Evolutionary conservation across 2,113 vertebrate genomes (phyloP).

Genomic region (Triplophysa rosa): DNA sequence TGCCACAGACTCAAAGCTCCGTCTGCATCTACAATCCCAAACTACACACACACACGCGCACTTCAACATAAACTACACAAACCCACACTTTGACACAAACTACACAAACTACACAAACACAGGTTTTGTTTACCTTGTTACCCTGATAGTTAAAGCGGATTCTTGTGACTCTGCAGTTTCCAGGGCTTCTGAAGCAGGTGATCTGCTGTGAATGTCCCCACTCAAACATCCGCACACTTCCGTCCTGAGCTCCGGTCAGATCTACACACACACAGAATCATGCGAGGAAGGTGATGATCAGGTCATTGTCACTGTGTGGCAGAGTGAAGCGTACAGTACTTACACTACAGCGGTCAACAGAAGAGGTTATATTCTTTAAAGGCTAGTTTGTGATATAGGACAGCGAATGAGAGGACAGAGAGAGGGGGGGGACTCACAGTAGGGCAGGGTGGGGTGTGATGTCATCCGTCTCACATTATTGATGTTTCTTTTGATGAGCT

Average conservation of each 20-base stretch:
- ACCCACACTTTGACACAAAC: background rate
- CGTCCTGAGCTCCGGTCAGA: slow-evolving; percentile 95
- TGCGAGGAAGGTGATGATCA: background rate
- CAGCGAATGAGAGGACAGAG: background rate
- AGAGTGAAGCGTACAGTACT: too few relatives aligned
- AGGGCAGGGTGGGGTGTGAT: slow-evolving; percentile 95
- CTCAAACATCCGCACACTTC: slow-evolving; percentile 97
- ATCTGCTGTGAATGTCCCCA: slow-evolving; percentile 99
- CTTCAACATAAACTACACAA: background rate
- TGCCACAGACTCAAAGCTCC: slow-evolving; percentile 96
- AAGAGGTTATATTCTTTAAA: too few relatives aligned
- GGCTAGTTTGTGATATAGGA: too few relatives aligned
- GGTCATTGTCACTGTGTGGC: too few relatives aligned
- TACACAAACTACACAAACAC: background rate
- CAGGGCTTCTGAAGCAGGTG: slow-evolving; percentile 92
- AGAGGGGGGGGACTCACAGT: slow-evolving; percentile 80
- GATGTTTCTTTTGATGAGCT: slow-evolving; percentile 96
- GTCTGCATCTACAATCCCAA: slow-evolving; percentile 95
- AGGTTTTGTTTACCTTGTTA: slow-evolving; percentile 82
- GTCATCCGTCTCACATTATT: slow-evolving; percentile 98
- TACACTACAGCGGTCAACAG: too few relatives aligned
- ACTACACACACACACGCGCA: slow-evolving; percentile 73
- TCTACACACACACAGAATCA: slow-evolving; percentile 70
- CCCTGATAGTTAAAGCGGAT: slow-evolving; percentile 97
- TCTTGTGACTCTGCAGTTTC: slow-evolving; percentile 91